Conservation (phyloP, 2,888 invertebrate species). For the Gymnoscelis rufifasciata region DNA sequence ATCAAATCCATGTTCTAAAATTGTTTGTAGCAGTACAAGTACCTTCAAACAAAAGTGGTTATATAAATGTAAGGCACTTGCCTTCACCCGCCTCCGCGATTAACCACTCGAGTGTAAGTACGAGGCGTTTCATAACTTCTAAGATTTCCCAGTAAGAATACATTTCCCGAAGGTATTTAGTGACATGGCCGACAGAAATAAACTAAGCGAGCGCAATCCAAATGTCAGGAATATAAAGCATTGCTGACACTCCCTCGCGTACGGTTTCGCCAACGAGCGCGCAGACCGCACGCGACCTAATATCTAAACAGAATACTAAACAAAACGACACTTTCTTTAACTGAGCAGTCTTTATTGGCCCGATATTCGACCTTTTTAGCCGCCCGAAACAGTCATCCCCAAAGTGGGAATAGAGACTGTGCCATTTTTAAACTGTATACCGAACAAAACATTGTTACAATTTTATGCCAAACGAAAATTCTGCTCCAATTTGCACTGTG, state of each 20-base stretch:
- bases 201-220: conserved; percentile 20
- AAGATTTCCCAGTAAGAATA: background rate
- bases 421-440: conserved; percentile 31
- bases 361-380: conserved; percentile 30
- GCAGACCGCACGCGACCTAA: conserved; percentile 25
- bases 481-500: conserved; percentile 35
- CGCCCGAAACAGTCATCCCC: conserved; percentile 27
- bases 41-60: too few species aligned
- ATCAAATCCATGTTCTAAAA: too few species aligned
- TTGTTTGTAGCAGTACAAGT: too few species aligned
- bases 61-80: background rate
- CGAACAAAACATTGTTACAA: conserved; percentile 43
- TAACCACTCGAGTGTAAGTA: too few species aligned
- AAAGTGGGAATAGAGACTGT: conserved; percentile 29
- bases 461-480: conserved; percentile 39
- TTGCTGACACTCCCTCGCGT: conserved; percentile 26
- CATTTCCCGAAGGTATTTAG: conserved; percentile 7
- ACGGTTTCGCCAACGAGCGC: conserved; percentile 21
- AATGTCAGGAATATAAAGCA: conserved; percentile 29
- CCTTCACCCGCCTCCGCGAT: background rate
- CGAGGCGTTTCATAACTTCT: background rate
- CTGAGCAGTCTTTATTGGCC: conserved; percentile 24
- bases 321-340: conserved; percentile 15
- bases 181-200: conserved; percentile 17
- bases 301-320: conserved; percentile 29